Evolutionary conservation across 2,797 vertebrate genomes (phyloP).

Genomic region (Telmatherina bonti): DNA sequence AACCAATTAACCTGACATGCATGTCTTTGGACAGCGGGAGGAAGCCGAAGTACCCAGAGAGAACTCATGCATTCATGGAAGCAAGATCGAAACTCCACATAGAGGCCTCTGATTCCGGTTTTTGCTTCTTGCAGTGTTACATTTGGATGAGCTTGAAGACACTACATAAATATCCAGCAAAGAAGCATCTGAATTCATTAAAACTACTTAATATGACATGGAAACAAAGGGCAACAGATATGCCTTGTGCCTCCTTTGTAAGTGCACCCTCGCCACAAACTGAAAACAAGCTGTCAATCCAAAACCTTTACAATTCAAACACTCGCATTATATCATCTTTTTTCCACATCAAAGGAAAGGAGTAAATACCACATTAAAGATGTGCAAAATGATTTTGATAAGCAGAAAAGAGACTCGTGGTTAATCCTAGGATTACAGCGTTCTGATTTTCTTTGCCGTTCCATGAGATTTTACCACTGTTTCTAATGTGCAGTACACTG

Average conservation of each 20-base stretch:
- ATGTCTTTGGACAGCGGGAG: background rate
- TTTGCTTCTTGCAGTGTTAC: background rate
- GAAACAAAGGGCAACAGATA: background rate
- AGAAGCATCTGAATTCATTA: background rate
- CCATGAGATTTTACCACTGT: slow-evolving; percentile 23
- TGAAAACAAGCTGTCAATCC: slow-evolving; percentile 7
- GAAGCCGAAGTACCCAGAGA: too few species aligned
- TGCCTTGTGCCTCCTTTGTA: background rate
- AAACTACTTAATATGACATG: background rate
- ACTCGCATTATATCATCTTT: background rate
- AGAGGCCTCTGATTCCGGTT: too few species aligned
- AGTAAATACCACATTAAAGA: slow-evolving; percentile 12
- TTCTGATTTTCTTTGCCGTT: slow-evolving; percentile 23
- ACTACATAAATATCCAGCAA: background rate
- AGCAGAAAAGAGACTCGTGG: slow-evolving; percentile 27
- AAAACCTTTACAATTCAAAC: slow-evolving; percentile 12
- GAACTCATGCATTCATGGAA: too few species aligned
- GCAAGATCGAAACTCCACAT: background rate
- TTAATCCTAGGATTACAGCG: slow-evolving; percentile 48
- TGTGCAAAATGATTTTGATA: slow-evolving; percentile 31
- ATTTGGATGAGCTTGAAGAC: background rate
- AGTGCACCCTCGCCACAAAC: slow-evolving; percentile 2
- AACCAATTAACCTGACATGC: background rate
- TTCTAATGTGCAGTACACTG: slow-evolving; percentile 21
- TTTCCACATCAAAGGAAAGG: slow-evolving; percentile 33